Percentiles rank a stretch among this genome's conserved stretches.
Evolutionary conservation across 2,113 vertebrate genomes (phyloP).

Genomic region (Mesocricetus auratus): DNA sequence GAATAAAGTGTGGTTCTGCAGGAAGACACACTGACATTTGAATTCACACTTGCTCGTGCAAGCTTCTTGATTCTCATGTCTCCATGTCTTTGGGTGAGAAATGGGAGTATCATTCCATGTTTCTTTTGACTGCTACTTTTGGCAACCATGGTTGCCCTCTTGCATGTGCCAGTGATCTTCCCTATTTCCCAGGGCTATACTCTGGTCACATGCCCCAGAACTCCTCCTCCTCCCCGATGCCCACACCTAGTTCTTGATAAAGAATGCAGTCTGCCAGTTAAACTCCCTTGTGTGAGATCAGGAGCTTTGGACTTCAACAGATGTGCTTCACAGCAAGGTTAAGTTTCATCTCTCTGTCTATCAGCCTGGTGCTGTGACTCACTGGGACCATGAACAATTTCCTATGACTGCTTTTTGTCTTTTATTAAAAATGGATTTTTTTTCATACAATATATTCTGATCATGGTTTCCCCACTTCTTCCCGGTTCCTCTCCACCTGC

Average conservation of each 20-base stretch:
- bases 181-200: background rate
- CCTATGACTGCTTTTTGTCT: background rate
- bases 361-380: background rate
- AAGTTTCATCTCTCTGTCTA: constrained; percentile 3
- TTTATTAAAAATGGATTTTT: background rate
- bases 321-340: constrained; percentile 8
- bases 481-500: background rate
- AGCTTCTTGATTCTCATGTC: background rate
- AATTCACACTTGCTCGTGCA: background rate
- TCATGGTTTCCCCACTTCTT: background rate
- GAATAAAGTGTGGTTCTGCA: background rate
- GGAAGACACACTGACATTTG: constrained; percentile 12
- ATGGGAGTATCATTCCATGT: background rate
- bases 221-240: background rate
- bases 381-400: background rate
- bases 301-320: background rate
- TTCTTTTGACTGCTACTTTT: background rate
- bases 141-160: background rate
- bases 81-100: constrained; percentile 11
- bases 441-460: background rate
- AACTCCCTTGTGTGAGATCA: background rate
- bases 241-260: constrained; percentile 37
- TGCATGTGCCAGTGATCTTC: background rate
- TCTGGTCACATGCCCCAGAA: background rate
- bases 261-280: background rate